Conservation (phyloP, 92 coral and sea anemone genomes). For the Nematostella vectensis region DNA sequence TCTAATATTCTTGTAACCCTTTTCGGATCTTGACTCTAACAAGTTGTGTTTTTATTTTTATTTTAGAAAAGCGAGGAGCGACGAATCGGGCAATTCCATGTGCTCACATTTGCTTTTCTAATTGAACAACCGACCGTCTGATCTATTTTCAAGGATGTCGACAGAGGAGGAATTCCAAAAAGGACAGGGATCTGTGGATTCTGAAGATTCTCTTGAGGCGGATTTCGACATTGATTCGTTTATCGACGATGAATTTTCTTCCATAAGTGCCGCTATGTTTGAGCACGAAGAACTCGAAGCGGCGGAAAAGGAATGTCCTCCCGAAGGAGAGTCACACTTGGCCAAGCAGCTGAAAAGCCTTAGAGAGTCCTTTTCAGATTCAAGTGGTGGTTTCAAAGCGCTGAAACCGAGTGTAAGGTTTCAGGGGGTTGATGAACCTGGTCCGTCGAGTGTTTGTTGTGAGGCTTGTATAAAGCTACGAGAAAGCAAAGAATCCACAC, state of each 20-base stretch:
- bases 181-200: conserved; percentile 7
- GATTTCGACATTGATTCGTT: conserved; percentile 15
- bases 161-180: no score
- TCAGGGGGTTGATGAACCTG: background rate
- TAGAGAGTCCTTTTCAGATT: conserved; percentile 10
- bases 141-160: no score
- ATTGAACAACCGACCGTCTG: no score
- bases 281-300: background rate
- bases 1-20: no score
- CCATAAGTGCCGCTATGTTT: background rate
- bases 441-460: background rate
- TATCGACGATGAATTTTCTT: conserved; percentile 25
- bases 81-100: no score
- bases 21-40: no score
- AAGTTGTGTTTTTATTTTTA: no score
- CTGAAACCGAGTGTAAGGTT: background rate
- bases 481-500: background rate
- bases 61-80: no score
- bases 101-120: no score
- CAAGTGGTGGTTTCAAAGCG: background rate
- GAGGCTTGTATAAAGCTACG: background rate
- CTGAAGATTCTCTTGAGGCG: background rate
- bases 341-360: conserved; percentile 26
- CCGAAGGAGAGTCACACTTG: background rate
- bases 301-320: background rate